Evolutionary conservation across 2,888 invertebrate species (phyloP), one percentile per base, ranked within the genome.

Genomic region (Rhogogaster chlorosoma): DNA sequence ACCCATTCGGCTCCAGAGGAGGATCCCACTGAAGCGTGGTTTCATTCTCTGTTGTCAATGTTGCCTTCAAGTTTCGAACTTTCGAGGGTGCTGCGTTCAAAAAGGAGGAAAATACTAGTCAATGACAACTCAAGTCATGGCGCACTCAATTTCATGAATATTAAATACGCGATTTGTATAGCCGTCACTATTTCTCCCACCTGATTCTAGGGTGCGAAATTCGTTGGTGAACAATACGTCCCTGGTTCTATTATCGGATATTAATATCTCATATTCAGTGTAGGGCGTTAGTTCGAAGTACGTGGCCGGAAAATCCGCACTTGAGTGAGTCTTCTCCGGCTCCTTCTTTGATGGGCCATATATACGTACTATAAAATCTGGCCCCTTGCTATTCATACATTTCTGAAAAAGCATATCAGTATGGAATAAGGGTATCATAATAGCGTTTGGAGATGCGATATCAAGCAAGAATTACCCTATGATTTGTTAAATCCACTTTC

Each of bases 131-230:
- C 70, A 6, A 12, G 32, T 15, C 2, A 70, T 9, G 15, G n/a
- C 9, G 32, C 70, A 18, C 15, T 70, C 9, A 18, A 9, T n/a
- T 70, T 70, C 18, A 29, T 4, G 15, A 49, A 49, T 70, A 32
- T 36, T 3, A 42, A 42, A 42, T 42, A 42, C 12, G 3, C 42
- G 42, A 12, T 42, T 42, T 12, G 42, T 42, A 42, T 42, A 12
- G 10, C 42, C 42, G 18, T 15, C 5, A 18, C 12, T 36, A n/a
- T 36, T 12, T 29, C 1, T 45, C 84, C 85, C 53, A 91, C 91
- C 87, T 86, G 86, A 86, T 71, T 90, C 89, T 6, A 86, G 84
- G 1, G 91, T 91, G 38, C 12, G 82, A 15, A 88, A 36, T 10
- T 70, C 18, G 9, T 29, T n/a, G 6, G 71, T 42, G 38, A 84